Base-by-base conservation (phyloP, 1,140 invertebrate species). In the Pogonomyrmex barbatus region DNA sequence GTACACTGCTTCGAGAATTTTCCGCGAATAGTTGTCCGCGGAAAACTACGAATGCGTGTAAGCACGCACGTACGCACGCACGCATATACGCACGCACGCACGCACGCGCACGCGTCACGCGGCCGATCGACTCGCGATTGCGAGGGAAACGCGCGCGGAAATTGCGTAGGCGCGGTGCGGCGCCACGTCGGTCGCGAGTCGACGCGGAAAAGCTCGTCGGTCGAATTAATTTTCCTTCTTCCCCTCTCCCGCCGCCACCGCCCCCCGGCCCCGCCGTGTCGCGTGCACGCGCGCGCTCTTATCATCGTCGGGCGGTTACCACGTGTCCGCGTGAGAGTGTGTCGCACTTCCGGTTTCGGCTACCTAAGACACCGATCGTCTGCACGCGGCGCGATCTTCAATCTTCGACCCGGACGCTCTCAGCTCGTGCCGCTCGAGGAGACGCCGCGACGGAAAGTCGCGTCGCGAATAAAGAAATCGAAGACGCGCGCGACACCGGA, bases 161-260 rank as follows among this genome's bases (percentile, higher is more conserved):
- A 83, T 83, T 83, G 68, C 79, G 68, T 83, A 17, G 79, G 54
- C 79, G 79, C 54, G 63, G 56, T 50, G 78, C 30, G 79, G 54
- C 79, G 79, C 54, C 78, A 70, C 63, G 78, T 68, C 14, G 52
- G 8, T 36, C 17, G 56, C 71, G 82, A 71, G 30, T 78, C 76
- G 79, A 71, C 39, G 79, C 42, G 58, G 78, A 78, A 90, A 89
- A 85, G 54, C 76, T 4, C 58, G 45, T 81, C 63, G 60, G 45
- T 62, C 42, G 47, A 4, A 58, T 54, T 14, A 67, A 60, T 36
- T 52, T 42, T 58, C 39, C n/a, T 52, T 84, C 39, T 71, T 60
- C 42, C 30, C 47, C 45, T 42, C 54, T 30, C 45, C 47, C 47
- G 8, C 56, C 60, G 54, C 62, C 65, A 39, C 24, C 70, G 62